These are phyloP conservation scores for Aphrocallistes beatrix DNA, from an alignment of 37 sponge, comb jelly and placozoan species.

Conservation along the genomic window DNA sequence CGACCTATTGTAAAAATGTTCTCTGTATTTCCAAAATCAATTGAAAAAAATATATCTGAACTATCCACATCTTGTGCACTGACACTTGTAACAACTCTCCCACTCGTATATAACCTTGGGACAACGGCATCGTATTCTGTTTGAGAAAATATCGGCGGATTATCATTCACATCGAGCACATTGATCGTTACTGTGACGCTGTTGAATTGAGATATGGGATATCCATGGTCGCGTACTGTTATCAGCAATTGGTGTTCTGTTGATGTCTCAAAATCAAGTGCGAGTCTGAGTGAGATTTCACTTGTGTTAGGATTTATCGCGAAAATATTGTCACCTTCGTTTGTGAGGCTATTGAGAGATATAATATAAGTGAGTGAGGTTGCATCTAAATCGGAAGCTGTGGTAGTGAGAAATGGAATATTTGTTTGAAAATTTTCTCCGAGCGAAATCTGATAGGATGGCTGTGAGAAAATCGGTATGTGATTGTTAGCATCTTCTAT, in stretches of 20 bases:
- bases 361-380: background rate
- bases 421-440: background rate
- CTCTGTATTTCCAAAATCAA: background rate
- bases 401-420: background rate
- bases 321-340: background rate
- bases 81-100: background rate
- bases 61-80: background rate
- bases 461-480: background rate
- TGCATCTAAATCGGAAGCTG: slow-evolving; percentile 2
- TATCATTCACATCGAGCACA: background rate
- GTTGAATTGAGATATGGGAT: background rate
- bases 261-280: background rate
- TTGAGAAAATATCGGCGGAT: background rate
- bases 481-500: background rate
- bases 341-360: background rate
- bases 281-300: background rate
- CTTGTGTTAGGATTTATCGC: background rate
- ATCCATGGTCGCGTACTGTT: background rate
- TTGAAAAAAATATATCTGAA: background rate
- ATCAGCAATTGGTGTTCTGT: background rate
- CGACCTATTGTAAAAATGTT: background rate
- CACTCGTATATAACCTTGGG: background rate
- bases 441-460: background rate
- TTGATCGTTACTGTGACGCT: background rate
- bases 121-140: background rate